A percentile compares a stretch with the other conserved stretches of the same genome.
Evolutionary conservation across 1,140 invertebrate species (phyloP).

Genomic region (Pomacea maculata): DNA sequence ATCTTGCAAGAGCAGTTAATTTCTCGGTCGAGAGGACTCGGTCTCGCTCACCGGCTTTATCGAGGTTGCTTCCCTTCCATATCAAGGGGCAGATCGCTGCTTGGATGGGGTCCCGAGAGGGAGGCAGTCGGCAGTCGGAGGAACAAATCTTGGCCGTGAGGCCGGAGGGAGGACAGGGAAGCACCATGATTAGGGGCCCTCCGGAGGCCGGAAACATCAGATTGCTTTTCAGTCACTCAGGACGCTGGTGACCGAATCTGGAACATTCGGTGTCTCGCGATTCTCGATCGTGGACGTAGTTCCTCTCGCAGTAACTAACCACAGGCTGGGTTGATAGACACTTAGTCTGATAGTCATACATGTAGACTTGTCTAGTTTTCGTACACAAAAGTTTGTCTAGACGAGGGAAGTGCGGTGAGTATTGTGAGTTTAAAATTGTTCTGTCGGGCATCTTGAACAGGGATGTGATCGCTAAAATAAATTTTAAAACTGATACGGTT

Average conservation of each 20-base stretch:
- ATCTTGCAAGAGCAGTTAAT: slow-evolving; percentile 5
- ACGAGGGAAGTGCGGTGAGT: no score
- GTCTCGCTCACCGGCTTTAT: slow-evolving; percentile 4
- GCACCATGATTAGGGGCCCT: slow-evolving; percentile 1
- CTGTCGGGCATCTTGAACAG: no score
- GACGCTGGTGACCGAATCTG: neutral
- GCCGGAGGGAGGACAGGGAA: neutral
- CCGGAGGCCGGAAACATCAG: neutral
- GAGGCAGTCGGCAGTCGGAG: neutral
- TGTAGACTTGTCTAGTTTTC: no score
- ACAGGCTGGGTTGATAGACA: no score
- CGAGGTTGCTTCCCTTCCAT: neutral
- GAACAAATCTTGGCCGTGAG: neutral
- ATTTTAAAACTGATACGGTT: no score
- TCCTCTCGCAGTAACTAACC: no score
- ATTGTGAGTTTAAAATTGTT: no score
- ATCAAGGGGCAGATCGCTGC: slow-evolving; percentile 5
- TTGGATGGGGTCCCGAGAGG: neutral
- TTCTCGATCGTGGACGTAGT: no score
- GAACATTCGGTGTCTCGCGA: no score
- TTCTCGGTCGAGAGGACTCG: slow-evolving; percentile 3
- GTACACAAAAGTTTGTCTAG: no score
- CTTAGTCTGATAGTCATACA: no score
- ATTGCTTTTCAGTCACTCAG: neutral
- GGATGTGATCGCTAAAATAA: no score